Base-by-base conservation (phyloP, 2,113 vertebrate species). In the Hippocampus barbouri region DNA sequence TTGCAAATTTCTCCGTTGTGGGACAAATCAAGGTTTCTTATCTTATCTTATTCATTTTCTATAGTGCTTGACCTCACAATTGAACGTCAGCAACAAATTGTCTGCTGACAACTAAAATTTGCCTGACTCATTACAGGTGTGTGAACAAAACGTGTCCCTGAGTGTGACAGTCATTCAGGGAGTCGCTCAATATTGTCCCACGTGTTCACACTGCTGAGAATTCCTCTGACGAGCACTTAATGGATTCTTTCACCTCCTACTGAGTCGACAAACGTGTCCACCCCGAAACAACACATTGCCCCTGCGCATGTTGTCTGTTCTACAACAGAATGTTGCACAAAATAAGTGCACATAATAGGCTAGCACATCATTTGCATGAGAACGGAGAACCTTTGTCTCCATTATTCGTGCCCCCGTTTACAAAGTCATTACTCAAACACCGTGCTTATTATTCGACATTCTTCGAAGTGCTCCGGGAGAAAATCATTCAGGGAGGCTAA, bases 361-460 rank as follows among this genome's bases (percentile, higher is more conserved):
- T 5, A 34, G 34, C 34, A 34, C 14, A 45, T 56, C 20, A 23
- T 56, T 21, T 23, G 8, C 8, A 56, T 56, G 53, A 56, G 9
- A n/a, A 8, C n/a, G 21, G 53, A 56, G n/a, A 11, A 67, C 8
- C 21, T 21, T 38, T 57, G 63, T 20, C 10, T 73, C 21, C 8
- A 21, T 18, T 68, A 49, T 30, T 30, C 57, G 61, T 71, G 79
- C 27, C 60, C 79, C 65, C 5, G 7, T 76, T 87, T 77, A 69
- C 49, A 80, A 82, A 85, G 66, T 84, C 68, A 45, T 86, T 79
- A 77, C 43, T 78, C 80, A 79, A 49, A 73, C 73, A 79, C 70
- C 69, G 64, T 64, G 14, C 57, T 77, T 70, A 84, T 79, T 71
- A 80, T 76, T 80, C 80, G 80, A 82, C 45, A 1, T 57, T 65